Evolutionary conservation across 2,888 invertebrate genomes (phyloP).

Genomic region (Xiphydria camelus): DNA sequence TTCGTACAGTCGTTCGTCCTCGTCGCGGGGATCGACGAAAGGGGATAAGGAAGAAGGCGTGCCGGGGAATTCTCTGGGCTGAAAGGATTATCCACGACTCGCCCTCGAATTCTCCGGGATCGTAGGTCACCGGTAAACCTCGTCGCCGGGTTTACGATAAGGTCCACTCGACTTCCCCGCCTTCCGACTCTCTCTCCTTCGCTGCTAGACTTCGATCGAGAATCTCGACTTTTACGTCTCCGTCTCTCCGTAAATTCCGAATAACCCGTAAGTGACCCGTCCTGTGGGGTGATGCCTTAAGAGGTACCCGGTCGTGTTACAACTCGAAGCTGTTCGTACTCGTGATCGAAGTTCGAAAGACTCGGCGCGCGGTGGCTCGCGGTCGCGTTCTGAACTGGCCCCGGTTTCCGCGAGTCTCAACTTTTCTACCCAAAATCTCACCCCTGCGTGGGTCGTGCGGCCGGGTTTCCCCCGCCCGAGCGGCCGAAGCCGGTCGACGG

Average conservation of each 20-base stretch:
- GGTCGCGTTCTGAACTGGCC: slow-evolving; percentile 50
- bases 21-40: too few species aligned
- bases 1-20: neutral
- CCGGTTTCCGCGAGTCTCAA: slow-evolving; percentile 44
- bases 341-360: neutral
- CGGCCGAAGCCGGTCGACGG: slow-evolving; percentile 58
- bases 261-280: slow-evolving; percentile 4
- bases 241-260: too few species aligned
- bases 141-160: too few species aligned
- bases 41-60: neutral
- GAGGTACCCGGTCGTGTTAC: slow-evolving; percentile 3
- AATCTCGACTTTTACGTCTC: too few species aligned
- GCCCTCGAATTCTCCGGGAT: neutral
- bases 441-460: slow-evolving; percentile 56
- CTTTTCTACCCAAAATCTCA: slow-evolving; percentile 52
- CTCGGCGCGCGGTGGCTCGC: slow-evolving; percentile 30
- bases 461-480: slow-evolving; percentile 45
- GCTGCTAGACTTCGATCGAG: too few species aligned
- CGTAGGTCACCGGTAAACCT: too few species aligned
- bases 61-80: neutral
- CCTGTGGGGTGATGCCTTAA: neutral
- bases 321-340: slow-evolving; percentile 3
- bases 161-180: too few species aligned
- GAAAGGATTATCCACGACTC: neutral
- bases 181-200: too few species aligned